Base-by-base conservation (phyloP, 2,888 invertebrate species). In the Pyrrhosoma nymphula region DNA sequence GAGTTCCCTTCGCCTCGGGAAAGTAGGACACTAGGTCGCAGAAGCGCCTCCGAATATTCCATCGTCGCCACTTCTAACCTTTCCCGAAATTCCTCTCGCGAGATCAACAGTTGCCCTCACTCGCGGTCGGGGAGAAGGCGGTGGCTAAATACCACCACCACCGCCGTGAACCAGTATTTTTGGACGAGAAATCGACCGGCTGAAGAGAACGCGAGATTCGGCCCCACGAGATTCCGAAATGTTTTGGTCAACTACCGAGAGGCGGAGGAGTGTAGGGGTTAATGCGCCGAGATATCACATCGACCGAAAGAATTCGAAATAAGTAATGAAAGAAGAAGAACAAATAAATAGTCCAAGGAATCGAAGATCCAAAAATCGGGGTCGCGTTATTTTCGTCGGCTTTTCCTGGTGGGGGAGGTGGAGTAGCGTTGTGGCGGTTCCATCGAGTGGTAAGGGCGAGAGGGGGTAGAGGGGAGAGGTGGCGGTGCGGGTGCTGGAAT, bases 21-120 rank as follows among this genome's bases (percentile, higher is more conserved):
- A 69, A 91, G 91, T 91, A 91, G 91, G 91, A 63, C 39, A 93
- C 60, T 91, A 35, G 91, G 91, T 91, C 63, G 69, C 39, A 26
- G 12, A 30, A 20, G 26, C 93, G n/a, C 39, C 35, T 30, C 47
- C 47, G 3, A 47, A 60, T 89, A 23, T 56, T 89, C 89, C 89
- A 56, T 56, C 56, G 56, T 56, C 56, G 56, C 26, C 89, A 26
- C 47, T 26, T 89, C 89, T 89, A 82, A 82, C 82, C 89, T 56
- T 39, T 39, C 93, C 30, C 75, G 35, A 16, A 82, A 35, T 82
- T 35, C 82, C 30, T 35, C 82, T 82, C 69, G 75, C 69, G 47
- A 69, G 93, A 93, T 93, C 93, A 93, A 93, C 93, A 93, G 93
- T 93, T 93, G 63, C 69, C 23, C 26, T 47, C 47, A 8, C 47